Evolutionary conservation across 2,113 vertebrate species (phyloP).

Genomic region (Colinus virginianus): DNA sequence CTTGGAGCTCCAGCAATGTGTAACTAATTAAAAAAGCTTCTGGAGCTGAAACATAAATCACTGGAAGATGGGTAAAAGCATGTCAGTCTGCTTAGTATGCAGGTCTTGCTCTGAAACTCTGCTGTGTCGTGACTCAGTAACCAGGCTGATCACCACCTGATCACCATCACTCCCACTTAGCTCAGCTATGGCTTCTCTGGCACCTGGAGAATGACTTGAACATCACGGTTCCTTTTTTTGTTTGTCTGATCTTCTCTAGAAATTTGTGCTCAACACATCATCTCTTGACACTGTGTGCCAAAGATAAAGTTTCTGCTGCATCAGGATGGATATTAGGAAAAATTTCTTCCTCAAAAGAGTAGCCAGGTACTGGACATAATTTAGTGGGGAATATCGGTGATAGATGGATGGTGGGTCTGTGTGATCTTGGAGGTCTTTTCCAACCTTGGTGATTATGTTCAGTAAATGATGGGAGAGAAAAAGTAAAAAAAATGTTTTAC

Average conservation of each 20-base stretch:
- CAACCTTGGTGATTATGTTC: background rate
- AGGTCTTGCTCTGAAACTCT: background rate
- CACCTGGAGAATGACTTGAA: background rate
- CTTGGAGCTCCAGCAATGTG: background rate
- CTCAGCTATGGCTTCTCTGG: background rate
- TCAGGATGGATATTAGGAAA: too few relatives aligned
- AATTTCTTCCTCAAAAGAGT: too few relatives aligned
- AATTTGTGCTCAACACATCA: background rate
- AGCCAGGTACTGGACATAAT: too few relatives aligned
- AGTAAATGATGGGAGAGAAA: background rate
- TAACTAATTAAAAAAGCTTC: constrained; percentile 5
- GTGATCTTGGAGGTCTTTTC: too few relatives aligned
- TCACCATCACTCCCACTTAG: background rate
- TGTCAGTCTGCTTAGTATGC: background rate
- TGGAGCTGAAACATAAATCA: background rate
- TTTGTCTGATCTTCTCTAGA: background rate
- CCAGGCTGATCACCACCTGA: background rate
- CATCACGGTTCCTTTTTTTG: background rate
- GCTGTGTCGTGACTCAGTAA: background rate
- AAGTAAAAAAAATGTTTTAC: background rate
- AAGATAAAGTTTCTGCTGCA: background rate
- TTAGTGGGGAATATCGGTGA: too few relatives aligned
- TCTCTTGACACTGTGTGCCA: background rate
- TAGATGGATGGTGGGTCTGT: too few relatives aligned
- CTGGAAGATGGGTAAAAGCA: background rate